A percentile compares a stretch with the other conserved stretches of the same genome.
These are phyloP conservation scores for Zaprionus africanus DNA, from an alignment of 1,140 invertebrate species.

Conservation along the genomic window DNA sequence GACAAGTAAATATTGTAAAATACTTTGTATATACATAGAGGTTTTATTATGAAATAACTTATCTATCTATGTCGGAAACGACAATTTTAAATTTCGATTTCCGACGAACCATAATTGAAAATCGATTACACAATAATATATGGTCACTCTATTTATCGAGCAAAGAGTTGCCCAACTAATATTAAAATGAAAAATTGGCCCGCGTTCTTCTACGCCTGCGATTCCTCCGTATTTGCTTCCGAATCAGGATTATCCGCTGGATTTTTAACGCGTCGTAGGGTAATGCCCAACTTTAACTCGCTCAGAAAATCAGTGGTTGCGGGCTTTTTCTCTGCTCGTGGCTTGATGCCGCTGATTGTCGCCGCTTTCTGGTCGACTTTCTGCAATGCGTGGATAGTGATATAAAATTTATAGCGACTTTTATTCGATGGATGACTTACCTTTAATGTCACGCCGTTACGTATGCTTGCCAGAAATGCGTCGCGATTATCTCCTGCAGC, in stretches of 20 bases:
- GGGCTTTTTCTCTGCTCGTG: constrained; percentile 67
- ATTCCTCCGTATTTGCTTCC: constrained; percentile 49
- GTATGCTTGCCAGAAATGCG: constrained; percentile 73
- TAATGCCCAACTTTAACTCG: constrained; percentile 73
- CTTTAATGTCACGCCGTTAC: constrained; percentile 69
- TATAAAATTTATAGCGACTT: background rate
- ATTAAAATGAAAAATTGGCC: background rate
- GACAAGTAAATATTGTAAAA: background rate
- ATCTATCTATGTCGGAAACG: background rate
- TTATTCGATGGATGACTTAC: constrained; percentile 23
- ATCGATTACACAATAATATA: background rate
- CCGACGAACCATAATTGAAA: constrained; percentile 1
- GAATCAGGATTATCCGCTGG: constrained; percentile 67
- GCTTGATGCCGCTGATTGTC: constrained; percentile 72
- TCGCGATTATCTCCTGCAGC: constrained; percentile 55
- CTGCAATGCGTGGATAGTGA: constrained; percentile 36
- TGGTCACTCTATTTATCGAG: constrained; percentile 9
- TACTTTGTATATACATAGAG: background rate
- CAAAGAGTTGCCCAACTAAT: constrained; percentile 24
- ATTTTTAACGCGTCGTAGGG: constrained; percentile 65
- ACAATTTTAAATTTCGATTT: constrained; percentile 23
- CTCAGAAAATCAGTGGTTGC: constrained; percentile 65
- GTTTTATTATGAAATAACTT: background rate
- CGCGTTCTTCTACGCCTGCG: constrained; percentile 54
- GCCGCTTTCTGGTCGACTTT: constrained; percentile 76